phyloP scores from a whole-genome alignment of 2,797 vertebrate species.

The Fistularia tabacaria region DNA sequence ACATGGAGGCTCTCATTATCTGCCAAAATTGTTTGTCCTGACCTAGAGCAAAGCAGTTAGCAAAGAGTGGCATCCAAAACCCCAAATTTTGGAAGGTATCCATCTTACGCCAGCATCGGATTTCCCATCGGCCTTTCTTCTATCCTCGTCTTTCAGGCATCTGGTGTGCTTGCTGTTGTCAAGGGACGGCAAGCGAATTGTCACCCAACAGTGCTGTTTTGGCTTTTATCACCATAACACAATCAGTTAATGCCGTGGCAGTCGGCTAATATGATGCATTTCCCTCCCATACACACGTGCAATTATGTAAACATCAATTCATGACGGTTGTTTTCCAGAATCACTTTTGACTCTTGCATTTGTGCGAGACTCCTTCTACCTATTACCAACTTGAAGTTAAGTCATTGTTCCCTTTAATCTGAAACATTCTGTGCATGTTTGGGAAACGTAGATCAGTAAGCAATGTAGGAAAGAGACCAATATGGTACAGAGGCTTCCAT shows the following conservation, averaged over 20 bases:
- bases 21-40: slow-evolving; percentile 24
- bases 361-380: background rate
- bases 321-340: too few relatives aligned
- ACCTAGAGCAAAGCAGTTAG: slow-evolving; percentile 25
- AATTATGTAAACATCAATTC: background rate
- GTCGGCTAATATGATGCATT: slow-evolving; percentile 1
- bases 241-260: slow-evolving; percentile 12
- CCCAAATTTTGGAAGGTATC: slow-evolving; percentile 45
- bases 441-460: slow-evolving; percentile 9
- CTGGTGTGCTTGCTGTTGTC: slow-evolving; percentile 41
- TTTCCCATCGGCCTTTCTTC: slow-evolving; percentile 37
- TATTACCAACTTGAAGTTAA: background rate
- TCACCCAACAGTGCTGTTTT: slow-evolving; percentile 45
- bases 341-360: background rate
- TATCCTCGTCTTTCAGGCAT: slow-evolving; percentile 44
- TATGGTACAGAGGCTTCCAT: slow-evolving; percentile 23
- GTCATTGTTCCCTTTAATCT: background rate
- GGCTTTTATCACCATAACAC: slow-evolving; percentile 18
- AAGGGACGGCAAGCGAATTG: slow-evolving; percentile 38
- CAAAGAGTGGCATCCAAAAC: slow-evolving; percentile 30
- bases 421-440: slow-evolving; percentile 1
- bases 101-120: slow-evolving; percentile 21
- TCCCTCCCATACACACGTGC: background rate
- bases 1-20: slow-evolving; percentile 4
- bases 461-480: slow-evolving; percentile 23